Evolutionary conservation across 2,113 vertebrate species (phyloP), one percentile per base, ranked within the genome.

Genomic region (Oxyruncus cristatus): DNA sequence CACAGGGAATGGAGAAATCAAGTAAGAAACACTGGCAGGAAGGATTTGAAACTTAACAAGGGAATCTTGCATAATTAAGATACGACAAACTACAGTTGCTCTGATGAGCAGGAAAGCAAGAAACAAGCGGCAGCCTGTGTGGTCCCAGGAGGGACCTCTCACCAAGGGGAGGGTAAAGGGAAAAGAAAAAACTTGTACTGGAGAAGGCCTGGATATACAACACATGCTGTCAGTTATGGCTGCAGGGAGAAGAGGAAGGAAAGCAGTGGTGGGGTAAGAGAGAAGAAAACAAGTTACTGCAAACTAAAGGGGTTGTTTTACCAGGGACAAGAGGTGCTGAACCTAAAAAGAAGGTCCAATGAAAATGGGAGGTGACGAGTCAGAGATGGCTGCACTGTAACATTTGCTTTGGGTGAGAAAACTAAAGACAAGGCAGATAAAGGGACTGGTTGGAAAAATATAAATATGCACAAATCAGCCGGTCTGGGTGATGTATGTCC

Each of bases 71-170:
- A 81, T 95, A 95, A 96, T 96, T 97, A 97, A 94, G 92, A 85
- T 89, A 88, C 92, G 93, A 95, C 91, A 94, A 92, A 91, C 93
- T 95, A 92, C 88, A 89, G 49, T 50, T 95, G 92, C 92, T 96
- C 95, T 96, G 95, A 96, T 94, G 93, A 96, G 83, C 92, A 96
- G 95, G 88, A 95, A 96, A 93, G 73, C 93, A 93, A 95, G 93
- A 92, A 93, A 92, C 79, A 94, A 96, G 91, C 88, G 94, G 90
- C 88, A 96, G 95, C 67, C 79, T 88, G 72, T 56, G 44, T 16
- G n/a, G 73, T 96, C 95, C 92, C 95, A 92, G 88, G 95, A 93
- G 92, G 70, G 62, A 85, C 62, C 82, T 93, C 83, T 42, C 66
- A 58, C 47, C 91, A 72, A 49, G 41, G 14, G n/a, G 42, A 96